phyloP scores from a whole-genome alignment of 2,113 vertebrate genomes.

The Pollachius pollachius region DNA sequence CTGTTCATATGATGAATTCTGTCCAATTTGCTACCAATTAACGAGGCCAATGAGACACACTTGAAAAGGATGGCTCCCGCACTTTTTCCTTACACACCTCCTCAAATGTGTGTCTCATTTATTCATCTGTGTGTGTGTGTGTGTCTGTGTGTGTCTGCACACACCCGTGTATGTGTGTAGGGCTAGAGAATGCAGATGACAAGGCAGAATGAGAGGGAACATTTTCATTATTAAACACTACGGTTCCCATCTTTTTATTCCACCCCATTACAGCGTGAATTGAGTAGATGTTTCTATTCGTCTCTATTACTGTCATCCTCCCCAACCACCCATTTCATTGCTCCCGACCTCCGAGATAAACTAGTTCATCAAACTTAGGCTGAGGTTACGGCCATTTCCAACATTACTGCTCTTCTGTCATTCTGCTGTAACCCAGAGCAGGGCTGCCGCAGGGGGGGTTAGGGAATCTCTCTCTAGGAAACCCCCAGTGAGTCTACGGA shows the following conservation, averaged over 20 bases:
- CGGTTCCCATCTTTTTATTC: not conserved
- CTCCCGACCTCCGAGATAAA: not conserved
- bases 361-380: no score
- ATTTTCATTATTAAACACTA: not conserved
- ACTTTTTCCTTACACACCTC: slow-evolving; percentile 33
- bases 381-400: no score
- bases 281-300: not conserved
- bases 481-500: no score
- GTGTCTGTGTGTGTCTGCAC: not conserved
- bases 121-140: slow-evolving; percentile 11
- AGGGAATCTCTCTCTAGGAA: no score
- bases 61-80: slow-evolving; percentile 47
- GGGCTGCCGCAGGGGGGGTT: no score
- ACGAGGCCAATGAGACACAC: slow-evolving; percentile 52
- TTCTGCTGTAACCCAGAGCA: no score
- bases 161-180: not conserved
- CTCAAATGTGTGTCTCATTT: slow-evolving; percentile 25
- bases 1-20: slow-evolving; percentile 39
- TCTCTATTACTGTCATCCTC: not conserved
- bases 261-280: not conserved
- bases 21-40: slow-evolving; percentile 57
- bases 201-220: not conserved
- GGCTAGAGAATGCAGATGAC: no score
- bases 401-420: no score
- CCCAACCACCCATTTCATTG: not conserved